Evolutionary conservation across 2,113 vertebrate genomes (phyloP).

Genomic region (Echinops telfairi): DNA sequence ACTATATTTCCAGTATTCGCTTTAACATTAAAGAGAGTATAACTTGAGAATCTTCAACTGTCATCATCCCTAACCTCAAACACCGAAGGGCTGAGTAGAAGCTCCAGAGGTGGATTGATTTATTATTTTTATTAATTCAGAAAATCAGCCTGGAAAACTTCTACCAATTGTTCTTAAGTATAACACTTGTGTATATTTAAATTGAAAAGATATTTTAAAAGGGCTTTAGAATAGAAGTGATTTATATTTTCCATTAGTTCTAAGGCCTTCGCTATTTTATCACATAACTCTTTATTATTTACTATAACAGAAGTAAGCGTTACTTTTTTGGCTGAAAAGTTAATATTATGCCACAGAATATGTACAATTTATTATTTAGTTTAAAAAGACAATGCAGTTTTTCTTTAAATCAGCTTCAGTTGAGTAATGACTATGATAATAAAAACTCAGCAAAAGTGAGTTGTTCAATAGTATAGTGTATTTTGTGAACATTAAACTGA

Average conservation of each 20-base stretch:
- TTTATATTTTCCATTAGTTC: constrained; percentile 72
- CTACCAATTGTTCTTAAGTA: constrained; percentile 60
- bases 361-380: constrained; percentile 56
- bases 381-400: constrained; percentile 15
- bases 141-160: constrained; percentile 38
- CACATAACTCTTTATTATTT: constrained; percentile 54
- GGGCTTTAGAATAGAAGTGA: constrained; percentile 59
- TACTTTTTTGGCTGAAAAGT: constrained; percentile 60
- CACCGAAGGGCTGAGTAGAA: not conserved
- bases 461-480: not conserved
- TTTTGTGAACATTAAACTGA: constrained; percentile 43
- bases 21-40: not conserved
- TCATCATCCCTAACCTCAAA: constrained; percentile 44
- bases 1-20: constrained; percentile 40
- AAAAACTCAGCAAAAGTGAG: constrained; percentile 57
- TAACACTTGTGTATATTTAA: constrained; percentile 47
- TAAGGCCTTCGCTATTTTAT: constrained; percentile 66
- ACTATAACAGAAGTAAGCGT: constrained; percentile 58
- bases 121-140: constrained; percentile 57
- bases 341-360: constrained; percentile 63
- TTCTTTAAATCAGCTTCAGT: constrained; percentile 61
- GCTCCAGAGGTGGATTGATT: constrained; percentile 6
- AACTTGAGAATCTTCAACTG: not conserved
- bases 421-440: constrained; percentile 66
- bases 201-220: constrained; percentile 56